These are phyloP conservation scores for Paracanthobrama guichenoti DNA, from an alignment of 2,113 vertebrate species.

Conservation along the genomic window DNA sequence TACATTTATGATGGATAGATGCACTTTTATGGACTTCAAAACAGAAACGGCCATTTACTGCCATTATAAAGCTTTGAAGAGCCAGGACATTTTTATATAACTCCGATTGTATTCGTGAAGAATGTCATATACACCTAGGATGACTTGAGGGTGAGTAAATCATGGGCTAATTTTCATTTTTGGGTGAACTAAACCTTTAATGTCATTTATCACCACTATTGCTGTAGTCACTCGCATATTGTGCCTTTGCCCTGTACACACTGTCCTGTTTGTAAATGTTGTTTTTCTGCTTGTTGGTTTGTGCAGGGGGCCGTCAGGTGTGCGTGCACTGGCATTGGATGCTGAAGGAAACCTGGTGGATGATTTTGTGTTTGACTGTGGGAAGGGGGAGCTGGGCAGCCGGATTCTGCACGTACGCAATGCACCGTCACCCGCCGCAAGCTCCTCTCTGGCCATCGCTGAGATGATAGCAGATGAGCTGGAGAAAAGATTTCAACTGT, in stretches of 20 bases:
- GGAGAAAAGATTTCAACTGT: slow-evolving; percentile 80
- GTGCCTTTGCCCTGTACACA: background rate
- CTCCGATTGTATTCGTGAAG: no score
- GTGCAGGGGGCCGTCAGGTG: slow-evolving; percentile 88
- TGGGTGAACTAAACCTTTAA: no score
- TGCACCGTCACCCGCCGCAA: slow-evolving; percentile 94
- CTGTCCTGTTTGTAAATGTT: slow-evolving; percentile 15
- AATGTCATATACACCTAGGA: no score
- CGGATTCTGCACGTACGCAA: slow-evolving; percentile 92
- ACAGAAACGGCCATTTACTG: no score
- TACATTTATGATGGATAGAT: no score
- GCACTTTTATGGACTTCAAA: no score
- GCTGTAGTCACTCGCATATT: background rate
- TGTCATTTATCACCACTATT: background rate
- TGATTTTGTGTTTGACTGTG: slow-evolving; percentile 95
- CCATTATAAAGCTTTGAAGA: no score
- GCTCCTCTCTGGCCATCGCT: slow-evolving; percentile 93
- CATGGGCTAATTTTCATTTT: no score
- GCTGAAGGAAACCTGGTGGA: slow-evolving; percentile 86
- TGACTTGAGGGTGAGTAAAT: no score
- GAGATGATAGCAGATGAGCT: slow-evolving; percentile 86
- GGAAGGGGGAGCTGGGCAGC: slow-evolving; percentile 79
- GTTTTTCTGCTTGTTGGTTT: slow-evolving; percentile 12
- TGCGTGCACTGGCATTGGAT: slow-evolving; percentile 92
- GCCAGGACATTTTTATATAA: no score